A percentile compares a stretch with the other conserved stretches of the same genome.
Evolutionary conservation across 2,113 vertebrate genomes (phyloP).

Genomic region (Daubentonia madagascariensis): DNA sequence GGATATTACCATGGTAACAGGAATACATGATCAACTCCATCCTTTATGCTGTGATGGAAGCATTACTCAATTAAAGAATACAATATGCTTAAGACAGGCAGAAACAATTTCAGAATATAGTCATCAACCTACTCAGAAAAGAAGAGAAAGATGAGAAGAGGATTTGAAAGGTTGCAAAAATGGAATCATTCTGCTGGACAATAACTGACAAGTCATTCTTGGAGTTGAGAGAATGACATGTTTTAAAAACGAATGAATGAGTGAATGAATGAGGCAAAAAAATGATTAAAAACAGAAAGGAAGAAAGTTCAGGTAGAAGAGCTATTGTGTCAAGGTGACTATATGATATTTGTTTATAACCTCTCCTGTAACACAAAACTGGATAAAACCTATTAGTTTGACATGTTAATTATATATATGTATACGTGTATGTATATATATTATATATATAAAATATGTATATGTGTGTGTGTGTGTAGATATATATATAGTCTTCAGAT

Average conservation of each 20-base stretch:
- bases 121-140: background rate
- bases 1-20: conserved; percentile 52
- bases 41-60: conserved; percentile 40
- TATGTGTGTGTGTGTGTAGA: no score
- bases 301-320: background rate
- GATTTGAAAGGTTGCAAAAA: conserved; percentile 45
- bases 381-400: background rate
- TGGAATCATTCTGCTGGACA: background rate
- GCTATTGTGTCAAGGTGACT: conserved; percentile 20
- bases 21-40: conserved; percentile 64
- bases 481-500: background rate
- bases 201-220: conserved; percentile 48
- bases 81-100: conserved; percentile 41
- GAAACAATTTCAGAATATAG: background rate
- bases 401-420: background rate
- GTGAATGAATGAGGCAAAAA: background rate
- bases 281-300: conserved; percentile 5
- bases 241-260: background rate
- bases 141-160: conserved; percentile 49
- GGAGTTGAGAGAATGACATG: background rate
- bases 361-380: conserved; percentile 7
- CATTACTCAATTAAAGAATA: conserved; percentile 56
- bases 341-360: background rate
- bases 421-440: no score
- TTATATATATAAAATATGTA: no score